Conservation (phyloP, 2,888 invertebrate species). For the Hemaris fuciformis region DNA sequence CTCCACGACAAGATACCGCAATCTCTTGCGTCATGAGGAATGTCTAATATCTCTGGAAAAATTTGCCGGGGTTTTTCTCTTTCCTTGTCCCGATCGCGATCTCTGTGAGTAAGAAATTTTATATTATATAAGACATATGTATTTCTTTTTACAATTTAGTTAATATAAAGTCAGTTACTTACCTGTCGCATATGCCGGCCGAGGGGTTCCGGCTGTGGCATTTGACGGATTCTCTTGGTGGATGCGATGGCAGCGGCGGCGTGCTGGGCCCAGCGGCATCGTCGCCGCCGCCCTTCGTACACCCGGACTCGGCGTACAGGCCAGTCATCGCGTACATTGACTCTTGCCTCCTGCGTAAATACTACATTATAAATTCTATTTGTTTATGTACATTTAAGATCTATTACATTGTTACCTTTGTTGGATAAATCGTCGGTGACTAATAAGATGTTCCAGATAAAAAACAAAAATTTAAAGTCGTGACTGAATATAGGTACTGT, state of each 20-base stretch:
- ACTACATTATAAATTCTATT: not conserved
- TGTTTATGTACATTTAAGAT: not conserved
- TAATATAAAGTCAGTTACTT: constrained; percentile 16
- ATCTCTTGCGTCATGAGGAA: constrained; percentile 87
- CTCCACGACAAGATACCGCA: constrained; percentile 94
- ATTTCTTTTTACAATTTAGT: not conserved
- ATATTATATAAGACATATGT: not conserved
- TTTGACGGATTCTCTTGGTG: constrained; percentile 77
- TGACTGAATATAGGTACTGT: not conserved
- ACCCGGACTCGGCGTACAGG: constrained; percentile 87
- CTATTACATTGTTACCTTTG: not conserved
- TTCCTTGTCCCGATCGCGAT: constrained; percentile 78
- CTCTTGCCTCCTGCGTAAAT: constrained; percentile 85
- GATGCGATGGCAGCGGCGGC: constrained; percentile 61
- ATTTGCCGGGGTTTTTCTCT: constrained; percentile 82
- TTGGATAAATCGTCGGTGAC: not conserved
- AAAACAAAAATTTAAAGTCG: not conserved
- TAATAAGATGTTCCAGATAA: not conserved
- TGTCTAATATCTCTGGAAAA: constrained; percentile 84
- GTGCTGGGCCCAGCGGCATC: constrained; percentile 76
- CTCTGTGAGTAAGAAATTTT: constrained; percentile 45
- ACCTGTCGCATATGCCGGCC: constrained; percentile 86
- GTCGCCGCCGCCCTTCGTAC: constrained; percentile 81
- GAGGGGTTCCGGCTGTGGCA: constrained; percentile 93
- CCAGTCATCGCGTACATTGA: constrained; percentile 95